Evolutionary conservation across 2,888 invertebrate species (phyloP).

Genomic region (Macaria notata): DNA sequence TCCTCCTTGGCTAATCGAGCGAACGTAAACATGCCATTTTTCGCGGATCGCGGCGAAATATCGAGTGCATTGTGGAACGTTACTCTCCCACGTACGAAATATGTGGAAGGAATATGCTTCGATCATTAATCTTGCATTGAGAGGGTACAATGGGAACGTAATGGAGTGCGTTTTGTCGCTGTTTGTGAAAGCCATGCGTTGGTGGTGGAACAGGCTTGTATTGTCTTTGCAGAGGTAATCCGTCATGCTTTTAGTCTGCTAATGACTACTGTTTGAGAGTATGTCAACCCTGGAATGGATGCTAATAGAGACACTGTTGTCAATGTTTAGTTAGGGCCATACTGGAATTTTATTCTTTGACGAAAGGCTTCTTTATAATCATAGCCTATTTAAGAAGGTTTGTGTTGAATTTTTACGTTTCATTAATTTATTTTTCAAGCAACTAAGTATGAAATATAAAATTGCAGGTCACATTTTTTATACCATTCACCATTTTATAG

Average conservation of each 20-base stretch:
- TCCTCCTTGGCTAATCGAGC: constrained; percentile 75
- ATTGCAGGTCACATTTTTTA: too few species aligned
- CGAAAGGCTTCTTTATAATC: too few species aligned
- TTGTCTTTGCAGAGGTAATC: constrained; percentile 58
- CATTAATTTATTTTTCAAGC: too few species aligned
- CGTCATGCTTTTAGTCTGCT: constrained; percentile 44
- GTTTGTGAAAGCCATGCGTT: constrained; percentile 48
- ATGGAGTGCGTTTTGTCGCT: constrained; percentile 68
- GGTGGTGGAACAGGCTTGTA: constrained; percentile 45
- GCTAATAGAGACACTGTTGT: too few species aligned
- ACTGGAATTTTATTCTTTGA: too few species aligned
- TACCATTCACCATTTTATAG: too few species aligned
- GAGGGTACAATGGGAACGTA: constrained; percentile 62
- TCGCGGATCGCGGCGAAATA: constrained; percentile 67
- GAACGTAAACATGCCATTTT: constrained; percentile 77
- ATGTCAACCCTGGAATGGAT: too few species aligned
- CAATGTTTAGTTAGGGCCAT: too few species aligned
- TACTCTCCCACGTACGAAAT: constrained; percentile 53
- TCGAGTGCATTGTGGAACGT: constrained; percentile 63
- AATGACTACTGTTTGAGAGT: too few species aligned
- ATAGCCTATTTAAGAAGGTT: too few species aligned
- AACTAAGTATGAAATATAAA: too few species aligned
- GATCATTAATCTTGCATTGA: constrained; percentile 78
- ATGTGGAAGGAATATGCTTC: constrained; percentile 58
- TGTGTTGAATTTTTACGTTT: too few species aligned